Conservation (phyloP, 2,113 vertebrate genomes). For the Stegostoma tigrinum region DNA sequence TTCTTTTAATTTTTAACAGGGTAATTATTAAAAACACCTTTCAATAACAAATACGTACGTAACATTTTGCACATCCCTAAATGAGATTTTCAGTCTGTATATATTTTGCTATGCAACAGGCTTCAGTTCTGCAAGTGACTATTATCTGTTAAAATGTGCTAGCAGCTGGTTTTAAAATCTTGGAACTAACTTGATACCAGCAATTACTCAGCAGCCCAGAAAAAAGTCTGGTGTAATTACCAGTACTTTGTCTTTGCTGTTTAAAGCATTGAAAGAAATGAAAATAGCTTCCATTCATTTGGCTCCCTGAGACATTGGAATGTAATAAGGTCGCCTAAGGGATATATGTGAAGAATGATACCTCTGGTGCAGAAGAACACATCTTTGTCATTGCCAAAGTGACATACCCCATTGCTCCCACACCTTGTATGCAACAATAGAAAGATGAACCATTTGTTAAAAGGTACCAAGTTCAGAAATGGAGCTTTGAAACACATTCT, state of each 20-base stretch:
- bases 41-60: background rate
- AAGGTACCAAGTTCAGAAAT: constrained; percentile 41
- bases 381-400: constrained; percentile 41
- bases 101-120: background rate
- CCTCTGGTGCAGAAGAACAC: constrained; percentile 36
- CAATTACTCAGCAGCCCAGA: constrained; percentile 22
- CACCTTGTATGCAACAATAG: constrained; percentile 45
- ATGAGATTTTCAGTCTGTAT: background rate
- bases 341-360: constrained; percentile 40
- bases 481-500: background rate
- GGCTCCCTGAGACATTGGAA: constrained; percentile 43
- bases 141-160: constrained; percentile 25
- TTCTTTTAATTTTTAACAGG: background rate
- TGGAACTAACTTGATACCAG: constrained; percentile 32
- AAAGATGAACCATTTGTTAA: constrained; percentile 41
- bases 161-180: constrained; percentile 20
- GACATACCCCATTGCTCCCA: constrained; percentile 37
- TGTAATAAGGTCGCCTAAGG: constrained; percentile 39
- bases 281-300: constrained; percentile 44
- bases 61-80: background rate
- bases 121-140: background rate
- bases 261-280: constrained; percentile 38
- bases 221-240: constrained; percentile 23
- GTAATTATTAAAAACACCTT: background rate
- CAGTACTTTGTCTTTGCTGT: constrained; percentile 39